Evolutionary conservation across 2,113 vertebrate species (phyloP).

Genomic region (Hippocampus mohnikei): DNA sequence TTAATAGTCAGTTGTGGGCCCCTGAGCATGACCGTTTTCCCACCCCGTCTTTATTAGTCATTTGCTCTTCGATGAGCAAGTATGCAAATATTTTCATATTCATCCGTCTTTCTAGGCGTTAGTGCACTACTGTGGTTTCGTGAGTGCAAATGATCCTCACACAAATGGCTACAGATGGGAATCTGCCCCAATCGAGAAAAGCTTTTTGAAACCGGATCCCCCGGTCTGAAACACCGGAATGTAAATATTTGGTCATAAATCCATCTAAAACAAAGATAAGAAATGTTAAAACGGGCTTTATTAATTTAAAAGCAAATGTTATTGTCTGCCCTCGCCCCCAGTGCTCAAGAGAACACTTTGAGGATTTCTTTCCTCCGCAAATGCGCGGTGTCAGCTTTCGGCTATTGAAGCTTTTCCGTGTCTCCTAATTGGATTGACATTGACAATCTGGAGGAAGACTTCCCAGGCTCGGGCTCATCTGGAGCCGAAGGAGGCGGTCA

Average conservation of each 20-base stretch:
- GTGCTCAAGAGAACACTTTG: constrained; percentile 78
- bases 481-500: constrained; percentile 75
- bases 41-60: too few relatives aligned
- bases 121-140: constrained; percentile 8
- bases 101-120: not conserved
- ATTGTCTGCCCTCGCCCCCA: constrained; percentile 72
- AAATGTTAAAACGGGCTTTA: constrained; percentile 85
- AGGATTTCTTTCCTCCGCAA: constrained; percentile 78
- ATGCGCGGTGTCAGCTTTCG: constrained; percentile 84
- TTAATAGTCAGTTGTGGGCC: too few relatives aligned
- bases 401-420: constrained; percentile 74
- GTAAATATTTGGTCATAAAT: constrained; percentile 97
- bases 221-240: constrained; percentile 86
- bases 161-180: constrained; percentile 73
- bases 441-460: constrained; percentile 80
- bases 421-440: constrained; percentile 87
- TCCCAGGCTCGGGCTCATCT: constrained; percentile 73
- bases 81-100: not conserved
- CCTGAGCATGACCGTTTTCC: too few relatives aligned
- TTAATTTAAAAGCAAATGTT: constrained; percentile 86
- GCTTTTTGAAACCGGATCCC: constrained; percentile 85
- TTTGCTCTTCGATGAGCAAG: not conserved
- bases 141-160: constrained; percentile 59
- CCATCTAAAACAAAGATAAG: constrained; percentile 83
- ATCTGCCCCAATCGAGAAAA: constrained; percentile 67